Conservation (phyloP, 1,140 invertebrate genomes). For the Pogonomyrmex barbatus region DNA sequence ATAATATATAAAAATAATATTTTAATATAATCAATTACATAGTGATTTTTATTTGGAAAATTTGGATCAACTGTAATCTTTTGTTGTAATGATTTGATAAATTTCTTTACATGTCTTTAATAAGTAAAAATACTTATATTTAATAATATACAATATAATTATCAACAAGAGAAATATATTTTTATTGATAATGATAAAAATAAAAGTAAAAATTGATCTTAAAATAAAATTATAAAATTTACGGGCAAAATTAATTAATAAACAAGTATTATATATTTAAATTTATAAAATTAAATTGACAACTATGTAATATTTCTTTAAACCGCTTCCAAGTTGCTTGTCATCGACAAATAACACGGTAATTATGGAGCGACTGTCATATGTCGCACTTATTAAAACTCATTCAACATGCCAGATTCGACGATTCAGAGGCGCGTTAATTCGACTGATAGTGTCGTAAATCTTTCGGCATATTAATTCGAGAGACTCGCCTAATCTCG, state of each 20-base stretch:
- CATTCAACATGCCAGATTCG: background rate
- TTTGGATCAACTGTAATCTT: background rate
- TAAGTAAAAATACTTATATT: background rate
- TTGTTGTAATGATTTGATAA: background rate
- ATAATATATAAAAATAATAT: background rate
- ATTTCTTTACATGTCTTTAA: background rate
- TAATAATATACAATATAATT: background rate
- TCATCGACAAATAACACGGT: conserved; percentile 4
- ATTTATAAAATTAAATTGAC: conserved; percentile 14
- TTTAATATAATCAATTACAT: background rate
- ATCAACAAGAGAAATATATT: background rate
- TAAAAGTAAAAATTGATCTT: too few relatives aligned
- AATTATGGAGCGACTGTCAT: background rate
- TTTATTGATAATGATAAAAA: background rate
- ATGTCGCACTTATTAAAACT: conserved; percentile 2
- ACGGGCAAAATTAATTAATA: background rate
- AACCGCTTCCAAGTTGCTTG: background rate
- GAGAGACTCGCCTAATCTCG: conserved; percentile 10
- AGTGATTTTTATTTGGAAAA: background rate
- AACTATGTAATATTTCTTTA: background rate
- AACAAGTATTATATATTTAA: background rate
- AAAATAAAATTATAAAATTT: background rate
- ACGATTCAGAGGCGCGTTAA: background rate
- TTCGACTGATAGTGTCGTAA: background rate
- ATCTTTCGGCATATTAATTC: conserved; percentile 29